Evolutionary conservation across 2,797 vertebrate species (phyloP), one percentile per base, ranked within the genome.

Genomic region (Acrossocheilus fasciatus): DNA sequence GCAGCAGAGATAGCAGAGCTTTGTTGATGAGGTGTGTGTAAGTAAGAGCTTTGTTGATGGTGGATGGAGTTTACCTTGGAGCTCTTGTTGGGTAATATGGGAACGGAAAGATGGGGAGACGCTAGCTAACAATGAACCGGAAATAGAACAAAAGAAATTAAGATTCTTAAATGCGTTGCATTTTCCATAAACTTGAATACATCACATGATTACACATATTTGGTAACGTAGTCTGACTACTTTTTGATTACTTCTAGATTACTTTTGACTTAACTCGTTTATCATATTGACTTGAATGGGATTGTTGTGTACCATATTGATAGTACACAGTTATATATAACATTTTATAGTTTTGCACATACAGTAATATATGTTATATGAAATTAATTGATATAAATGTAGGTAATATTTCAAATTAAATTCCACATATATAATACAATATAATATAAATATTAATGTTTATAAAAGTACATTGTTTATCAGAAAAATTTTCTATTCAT

Each of bases 31-130:
- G 96, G 84, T 73, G 90, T 82, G 69, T 52, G 81, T 77, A 78
- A 76, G 83, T n/a, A 77, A 77, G 43, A 73, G 79, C 62, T 81
- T 64, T 97, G 97, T 98, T 98, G 97, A 98, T 97, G 97, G 97
- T 96, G 97, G 97, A 95, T 97, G 96, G 97, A 97, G 97, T 98
- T 98, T 98, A 98, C 97, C 97, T 98, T 98, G 97, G 96, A 97
- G 96, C 95, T 92, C 93, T 59, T 82, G 79, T 62, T 93, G 95
- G 94, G 96, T 98, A 98, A 98, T 97, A 96, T 96, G 94, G 95
- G 95, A 96, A 97, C 96, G 96, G 43, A 43, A 50, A 54, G 69
- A 57, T 26, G 20, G 62, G 26, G 47, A 96, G 96, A 96, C 93
- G 93, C 96, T 96, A 95, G 95, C 95, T 96, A 96, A 95, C 96